phyloP scores from a whole-genome alignment of 2,888 invertebrate genomes.

The Ischnus inquisitorius region DNA sequence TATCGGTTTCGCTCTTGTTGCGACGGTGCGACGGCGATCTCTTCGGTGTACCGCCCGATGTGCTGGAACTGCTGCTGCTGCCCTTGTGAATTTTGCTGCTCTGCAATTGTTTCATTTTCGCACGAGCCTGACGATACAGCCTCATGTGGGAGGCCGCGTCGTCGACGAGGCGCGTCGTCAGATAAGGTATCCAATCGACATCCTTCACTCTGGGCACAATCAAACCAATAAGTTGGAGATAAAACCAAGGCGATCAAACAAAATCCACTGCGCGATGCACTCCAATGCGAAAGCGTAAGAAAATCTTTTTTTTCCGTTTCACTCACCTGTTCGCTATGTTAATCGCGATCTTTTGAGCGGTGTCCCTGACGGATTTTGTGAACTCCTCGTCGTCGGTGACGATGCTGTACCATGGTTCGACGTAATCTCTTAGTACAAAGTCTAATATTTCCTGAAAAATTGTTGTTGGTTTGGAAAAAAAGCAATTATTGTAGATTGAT shows the following conservation, averaged over 20 bases:
- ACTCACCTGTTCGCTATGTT: conserved; percentile 87
- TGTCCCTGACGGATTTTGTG: conserved; percentile 89
- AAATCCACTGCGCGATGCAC: neutral
- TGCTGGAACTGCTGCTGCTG: conserved; percentile 80
- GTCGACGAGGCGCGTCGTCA: conserved; percentile 95
- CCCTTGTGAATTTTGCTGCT: conserved; percentile 78
- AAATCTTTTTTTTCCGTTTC: neutral
- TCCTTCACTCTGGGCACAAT: conserved; percentile 88
- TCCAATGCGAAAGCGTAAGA: too few relatives aligned
- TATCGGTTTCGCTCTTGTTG: conserved; percentile 91
- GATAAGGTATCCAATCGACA: conserved; percentile 95
- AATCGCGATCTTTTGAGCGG: conserved; percentile 90
- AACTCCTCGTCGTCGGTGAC: conserved; percentile 92
- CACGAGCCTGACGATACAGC: conserved; percentile 93
- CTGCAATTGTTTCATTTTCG: conserved; percentile 79
- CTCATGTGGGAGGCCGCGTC: conserved; percentile 96
- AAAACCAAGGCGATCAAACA: neutral
- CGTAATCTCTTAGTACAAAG: conserved; percentile 93
- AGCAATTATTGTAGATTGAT: neutral
- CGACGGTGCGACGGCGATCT: conserved; percentile 88
- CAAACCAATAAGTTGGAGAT: conserved; percentile 41
- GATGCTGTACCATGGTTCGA: conserved; percentile 91
- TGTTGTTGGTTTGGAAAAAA: neutral
- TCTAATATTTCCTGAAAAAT: conserved; percentile 89
- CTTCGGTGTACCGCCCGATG: conserved; percentile 83